Conservation (phyloP, 1,140 invertebrate species). For the Himalopsyche phryganea region DNA sequence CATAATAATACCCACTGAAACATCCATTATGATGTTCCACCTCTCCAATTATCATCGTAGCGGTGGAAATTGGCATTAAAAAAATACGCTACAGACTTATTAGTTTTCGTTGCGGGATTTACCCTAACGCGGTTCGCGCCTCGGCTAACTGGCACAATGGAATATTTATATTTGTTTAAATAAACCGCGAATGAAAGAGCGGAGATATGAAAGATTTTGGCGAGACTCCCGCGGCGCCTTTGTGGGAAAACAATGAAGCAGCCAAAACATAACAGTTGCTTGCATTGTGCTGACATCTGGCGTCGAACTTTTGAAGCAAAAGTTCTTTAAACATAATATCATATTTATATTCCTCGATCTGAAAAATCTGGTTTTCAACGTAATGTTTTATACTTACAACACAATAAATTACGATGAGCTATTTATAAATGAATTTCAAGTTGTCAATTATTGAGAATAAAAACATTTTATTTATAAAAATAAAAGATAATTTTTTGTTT, state of each 20-base stretch:
- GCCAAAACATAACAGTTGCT: constrained; percentile 3
- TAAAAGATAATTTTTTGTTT: too few relatives aligned
- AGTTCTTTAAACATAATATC: too few relatives aligned
- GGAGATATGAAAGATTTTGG: background rate
- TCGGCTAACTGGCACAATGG: constrained; percentile 6
- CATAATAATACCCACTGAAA: background rate
- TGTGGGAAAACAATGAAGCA: constrained; percentile 1
- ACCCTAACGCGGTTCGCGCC: constrained; percentile 4
- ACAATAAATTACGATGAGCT: too few relatives aligned
- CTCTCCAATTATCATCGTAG: background rate
- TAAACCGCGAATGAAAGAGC: constrained; percentile 3
- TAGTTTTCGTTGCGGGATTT: background rate
- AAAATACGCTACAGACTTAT: background rate
- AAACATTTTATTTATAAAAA: too few relatives aligned
- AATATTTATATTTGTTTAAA: constrained; percentile 27
- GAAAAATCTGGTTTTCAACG: too few relatives aligned
- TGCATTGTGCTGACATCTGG: constrained; percentile 3
- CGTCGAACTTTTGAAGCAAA: background rate
- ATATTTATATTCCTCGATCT: too few relatives aligned
- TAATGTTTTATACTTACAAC: too few relatives aligned
- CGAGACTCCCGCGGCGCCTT: constrained; percentile 16
- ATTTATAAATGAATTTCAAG: too few relatives aligned
- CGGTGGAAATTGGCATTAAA: background rate
- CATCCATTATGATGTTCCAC: background rate
- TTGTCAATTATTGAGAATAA: too few relatives aligned